A percentile compares a stretch with the other conserved stretches of the same genome.
phyloP scores from a whole-genome alignment of 2,797 vertebrate genomes.

The Melanogrammus aeglefinus region DNA sequence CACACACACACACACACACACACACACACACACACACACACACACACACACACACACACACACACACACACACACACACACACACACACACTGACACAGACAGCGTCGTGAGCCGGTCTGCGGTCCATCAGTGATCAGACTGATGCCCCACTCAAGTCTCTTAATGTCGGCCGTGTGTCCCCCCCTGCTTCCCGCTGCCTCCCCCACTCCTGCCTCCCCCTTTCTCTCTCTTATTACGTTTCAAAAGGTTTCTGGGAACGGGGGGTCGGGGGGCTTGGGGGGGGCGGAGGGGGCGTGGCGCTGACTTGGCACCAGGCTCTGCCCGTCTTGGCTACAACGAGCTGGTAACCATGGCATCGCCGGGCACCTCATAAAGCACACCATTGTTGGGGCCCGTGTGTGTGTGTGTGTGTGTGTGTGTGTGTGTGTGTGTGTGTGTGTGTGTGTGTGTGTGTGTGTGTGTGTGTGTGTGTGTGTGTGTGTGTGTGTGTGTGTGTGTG shows the following conservation, averaged over 20 bases:
- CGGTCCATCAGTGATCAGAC: too few species aligned
- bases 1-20: too few species aligned
- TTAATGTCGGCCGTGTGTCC: not conserved
- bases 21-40: too few species aligned
- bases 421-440: slow-evolving; percentile 41
- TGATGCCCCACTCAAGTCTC: too few species aligned
- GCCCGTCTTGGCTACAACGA: slow-evolving; percentile 75
- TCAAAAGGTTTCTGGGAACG: slow-evolving; percentile 83
- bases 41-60: too few species aligned
- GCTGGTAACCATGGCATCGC: slow-evolving; percentile 82
- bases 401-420: slow-evolving; percentile 48
- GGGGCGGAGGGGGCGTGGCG: slow-evolving; percentile 69
- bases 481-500: slow-evolving; percentile 50
- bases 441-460: slow-evolving; percentile 51
- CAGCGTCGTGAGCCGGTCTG: too few species aligned
- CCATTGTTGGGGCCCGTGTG: slow-evolving; percentile 74
- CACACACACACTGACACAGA: too few species aligned
- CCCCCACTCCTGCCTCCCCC: slow-evolving; percentile 66
- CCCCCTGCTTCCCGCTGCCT: not conserved
- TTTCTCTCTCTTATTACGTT: slow-evolving; percentile 80
- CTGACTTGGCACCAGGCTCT: slow-evolving; percentile 74
- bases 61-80: too few species aligned
- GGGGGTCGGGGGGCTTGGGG: slow-evolving; percentile 63
- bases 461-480: slow-evolving; percentile 46
- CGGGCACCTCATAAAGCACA: slow-evolving; percentile 81